Base-by-base conservation (phyloP, 2,888 invertebrate genomes). In the Toxonevra muliebris region DNA sequence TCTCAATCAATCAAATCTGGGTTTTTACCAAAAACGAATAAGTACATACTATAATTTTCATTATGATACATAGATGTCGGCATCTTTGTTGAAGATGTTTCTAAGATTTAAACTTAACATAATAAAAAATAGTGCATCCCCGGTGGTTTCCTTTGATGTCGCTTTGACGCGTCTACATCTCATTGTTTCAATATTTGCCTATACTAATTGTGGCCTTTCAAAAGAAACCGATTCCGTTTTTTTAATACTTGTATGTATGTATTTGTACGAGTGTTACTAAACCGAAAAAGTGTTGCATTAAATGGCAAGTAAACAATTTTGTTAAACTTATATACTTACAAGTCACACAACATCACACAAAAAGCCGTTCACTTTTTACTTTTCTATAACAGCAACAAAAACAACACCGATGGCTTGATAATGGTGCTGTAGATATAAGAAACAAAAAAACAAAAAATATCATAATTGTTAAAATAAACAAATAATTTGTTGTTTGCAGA, bases 401-500 rank as follows among this genome's bases (percentile, higher is more conserved):
- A 43, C 55, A 43, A 61, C 45, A 63, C 15, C 40, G 1, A 48
- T 15, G 11, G 10, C 48, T 41, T 61, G 59, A 73, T 69, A 66
- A 64, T 59, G 17, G 12, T 42, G 43, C 30, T 30, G 30, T 30
- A 30, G 30, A 30, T 30, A 30, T 7, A 30, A 30, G 30, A 2
- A 30, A 30, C 30, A 30, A 2, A 30, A 30, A 30, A n/a, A n/a
- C n/a, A 20, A 57, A 70, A 65, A 76, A 70, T 74, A 77, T 80
- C 79, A 78, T 79, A 80, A 80, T 79, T 78, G 65, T 62, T 75
- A 68, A 61, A 68, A 71, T 72, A 74, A 79, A 79, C 71, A 79
- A 45, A 61, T 54, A 53, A 64, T 64, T 66, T 60, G 63, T 52
- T 65, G 43, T 61, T 66, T 66, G 61, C 68, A 66, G 69, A 67